Conservation (phyloP, 2,888 invertebrate genomes). For the Perizoma flavofasciatum region DNA sequence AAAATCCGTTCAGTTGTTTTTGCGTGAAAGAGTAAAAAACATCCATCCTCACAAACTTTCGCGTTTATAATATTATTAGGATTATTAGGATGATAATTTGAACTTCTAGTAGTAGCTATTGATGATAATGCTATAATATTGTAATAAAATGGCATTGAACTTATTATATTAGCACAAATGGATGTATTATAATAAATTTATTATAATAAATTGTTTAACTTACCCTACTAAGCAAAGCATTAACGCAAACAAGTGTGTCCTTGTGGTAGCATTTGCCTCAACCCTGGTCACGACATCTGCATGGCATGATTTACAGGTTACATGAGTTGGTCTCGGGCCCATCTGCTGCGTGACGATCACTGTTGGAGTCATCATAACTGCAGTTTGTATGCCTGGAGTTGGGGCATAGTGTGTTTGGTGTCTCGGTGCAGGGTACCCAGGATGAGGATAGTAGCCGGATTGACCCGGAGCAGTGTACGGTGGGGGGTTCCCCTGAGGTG, state of each 20-base stretch:
- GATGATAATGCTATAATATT: too few relatives aligned
- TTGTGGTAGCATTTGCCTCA: constrained; percentile 65
- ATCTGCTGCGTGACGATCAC: constrained; percentile 44
- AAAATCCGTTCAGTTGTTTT: too few relatives aligned
- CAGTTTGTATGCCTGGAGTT: constrained; percentile 3
- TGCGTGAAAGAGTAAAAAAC: too few relatives aligned
- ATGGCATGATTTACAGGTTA: constrained; percentile 75
- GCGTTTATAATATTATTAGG: too few relatives aligned
- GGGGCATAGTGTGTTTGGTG: constrained; percentile 5
- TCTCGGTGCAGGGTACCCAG: constrained; percentile 17
- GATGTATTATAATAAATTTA: too few relatives aligned
- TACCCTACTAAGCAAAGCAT: constrained; percentile 74
- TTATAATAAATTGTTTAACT: constrained; percentile 32
- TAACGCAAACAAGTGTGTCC: constrained; percentile 81
- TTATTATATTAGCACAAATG: too few relatives aligned
- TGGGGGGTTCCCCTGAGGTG: constrained; percentile 32
- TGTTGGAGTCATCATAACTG: constrained; percentile 25
- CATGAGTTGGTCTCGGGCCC: constrained; percentile 48
- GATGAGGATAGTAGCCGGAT: constrained; percentile 32
- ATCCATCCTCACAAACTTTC: too few relatives aligned
- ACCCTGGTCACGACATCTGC: constrained; percentile 69
- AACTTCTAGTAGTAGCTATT: too few relatives aligned
- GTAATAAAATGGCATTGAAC: too few relatives aligned
- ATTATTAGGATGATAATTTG: too few relatives aligned
- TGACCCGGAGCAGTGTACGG: constrained; percentile 32